A percentile compares a stretch with the other conserved stretches of the same genome.
phyloP scores from a whole-genome alignment of 2,113 vertebrate species.

The Xyliphius kryptos region DNA sequence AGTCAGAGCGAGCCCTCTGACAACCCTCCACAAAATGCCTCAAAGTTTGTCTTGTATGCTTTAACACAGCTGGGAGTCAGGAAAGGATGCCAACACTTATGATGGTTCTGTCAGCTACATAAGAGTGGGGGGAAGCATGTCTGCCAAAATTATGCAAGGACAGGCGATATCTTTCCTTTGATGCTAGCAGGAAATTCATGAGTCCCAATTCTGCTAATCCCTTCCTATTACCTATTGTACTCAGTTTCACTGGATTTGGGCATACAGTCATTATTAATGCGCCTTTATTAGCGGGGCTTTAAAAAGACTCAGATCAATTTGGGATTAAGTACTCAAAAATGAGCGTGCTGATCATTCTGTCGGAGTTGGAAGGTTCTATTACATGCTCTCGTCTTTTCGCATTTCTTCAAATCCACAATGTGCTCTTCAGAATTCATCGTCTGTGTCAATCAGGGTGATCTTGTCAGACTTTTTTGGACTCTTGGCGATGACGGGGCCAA shows the following conservation, averaged over 20 bases:
- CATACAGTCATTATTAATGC: conserved; percentile 1
- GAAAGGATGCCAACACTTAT: conserved; percentile 33
- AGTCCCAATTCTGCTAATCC: conserved; percentile 12
- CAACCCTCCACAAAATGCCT: conserved; percentile 12
- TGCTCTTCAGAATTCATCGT: conserved; percentile 78
- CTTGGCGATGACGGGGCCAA: conserved; percentile 40
- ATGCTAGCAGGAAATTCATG: background rate
- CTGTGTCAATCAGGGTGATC: conserved; percentile 79
- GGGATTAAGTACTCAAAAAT: conserved; percentile 17
- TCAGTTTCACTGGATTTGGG: background rate
- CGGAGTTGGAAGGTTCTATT: background rate
- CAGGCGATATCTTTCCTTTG: background rate
- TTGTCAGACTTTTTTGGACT: conserved; percentile 77
- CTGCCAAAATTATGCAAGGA: conserved; percentile 17
- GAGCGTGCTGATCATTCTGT: background rate
- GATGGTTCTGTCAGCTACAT: conserved; percentile 32
- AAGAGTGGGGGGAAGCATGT: conserved; percentile 17
- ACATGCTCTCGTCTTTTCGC: background rate
- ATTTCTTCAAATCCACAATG: background rate
- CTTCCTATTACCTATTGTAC: conserved; percentile 3
- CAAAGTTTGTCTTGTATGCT: conserved; percentile 42
- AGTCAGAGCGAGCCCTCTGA: conserved; percentile 29
- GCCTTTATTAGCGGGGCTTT: conserved; percentile 1
- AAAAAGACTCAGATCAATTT: background rate
- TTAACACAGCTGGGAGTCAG: conserved; percentile 42